Percentiles rank a stretch among this genome's conserved stretches.
These are phyloP conservation scores for Noctua janthe DNA, from an alignment of 2,888 invertebrate species.

Conservation along the genomic window DNA sequence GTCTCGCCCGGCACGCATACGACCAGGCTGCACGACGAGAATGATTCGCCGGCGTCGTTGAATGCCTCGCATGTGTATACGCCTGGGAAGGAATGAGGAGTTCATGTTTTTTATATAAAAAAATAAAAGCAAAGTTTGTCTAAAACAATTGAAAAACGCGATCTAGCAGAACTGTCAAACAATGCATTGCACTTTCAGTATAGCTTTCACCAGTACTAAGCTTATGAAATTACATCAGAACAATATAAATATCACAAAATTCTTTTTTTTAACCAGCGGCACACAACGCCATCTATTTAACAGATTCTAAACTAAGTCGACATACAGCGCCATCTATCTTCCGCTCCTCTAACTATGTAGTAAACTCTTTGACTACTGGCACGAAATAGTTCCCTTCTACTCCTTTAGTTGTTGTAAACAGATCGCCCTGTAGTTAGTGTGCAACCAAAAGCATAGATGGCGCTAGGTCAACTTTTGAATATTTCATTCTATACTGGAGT, in stretches of 20 bases:
- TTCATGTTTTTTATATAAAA: background rate
- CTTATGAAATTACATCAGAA: background rate
- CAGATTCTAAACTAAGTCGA: background rate
- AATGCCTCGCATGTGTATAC: constrained; percentile 99
- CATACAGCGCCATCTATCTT: constrained; percentile 34
- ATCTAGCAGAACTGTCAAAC: background rate
- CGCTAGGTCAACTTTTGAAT: background rate
- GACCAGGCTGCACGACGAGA: constrained; percentile 97
- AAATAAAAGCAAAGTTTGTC: too few species aligned
- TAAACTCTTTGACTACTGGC: accelerated
- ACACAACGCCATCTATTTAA: constrained; percentile 25
- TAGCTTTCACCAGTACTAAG: too few species aligned
- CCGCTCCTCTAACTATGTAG: accelerated
- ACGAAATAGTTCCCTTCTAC: background rate
- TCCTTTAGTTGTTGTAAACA: background rate
- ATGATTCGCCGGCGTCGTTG: constrained; percentile 98
- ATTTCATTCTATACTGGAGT: too few species aligned
- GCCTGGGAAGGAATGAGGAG: constrained; percentile 88
- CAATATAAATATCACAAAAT: background rate
- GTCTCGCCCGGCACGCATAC: constrained; percentile 97
- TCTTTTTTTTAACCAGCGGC: background rate
- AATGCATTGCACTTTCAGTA: background rate
- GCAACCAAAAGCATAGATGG: background rate
- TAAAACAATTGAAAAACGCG: background rate
- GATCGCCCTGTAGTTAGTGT: background rate